Conservation (phyloP, 1,140 invertebrate genomes). For the Scaptomyza hsui region DNA sequence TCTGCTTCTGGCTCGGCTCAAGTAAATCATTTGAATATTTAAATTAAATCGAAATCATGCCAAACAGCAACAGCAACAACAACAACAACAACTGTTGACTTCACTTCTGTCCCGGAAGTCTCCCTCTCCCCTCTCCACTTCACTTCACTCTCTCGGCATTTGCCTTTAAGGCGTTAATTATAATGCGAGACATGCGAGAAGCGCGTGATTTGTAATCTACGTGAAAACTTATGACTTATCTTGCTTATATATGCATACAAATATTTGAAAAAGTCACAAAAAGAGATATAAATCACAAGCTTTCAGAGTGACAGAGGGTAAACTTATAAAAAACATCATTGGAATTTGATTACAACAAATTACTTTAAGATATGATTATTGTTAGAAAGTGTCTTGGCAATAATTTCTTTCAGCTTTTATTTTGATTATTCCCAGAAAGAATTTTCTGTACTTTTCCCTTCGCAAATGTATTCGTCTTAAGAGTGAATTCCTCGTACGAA, state of each 20-base stretch:
- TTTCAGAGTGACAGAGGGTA: not conserved
- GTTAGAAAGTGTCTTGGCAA: too few relatives aligned
- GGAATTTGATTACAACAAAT: too few relatives aligned
- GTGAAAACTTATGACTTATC: constrained; percentile 16
- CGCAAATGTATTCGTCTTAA: not conserved
- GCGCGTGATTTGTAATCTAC: constrained; percentile 39
- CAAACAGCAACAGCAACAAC: constrained; percentile 41
- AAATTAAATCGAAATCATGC: constrained; percentile 69
- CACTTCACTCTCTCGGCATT: not conserved
- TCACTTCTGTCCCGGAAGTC: constrained; percentile 31
- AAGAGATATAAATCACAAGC: not conserved
- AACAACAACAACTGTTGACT: not conserved
- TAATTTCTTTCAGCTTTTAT: not conserved
- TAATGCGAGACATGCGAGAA: constrained; percentile 48
- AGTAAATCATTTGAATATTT: constrained; percentile 79
- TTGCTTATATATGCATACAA: not conserved
- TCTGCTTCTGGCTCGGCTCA: constrained; percentile 28
- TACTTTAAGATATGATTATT: too few relatives aligned
- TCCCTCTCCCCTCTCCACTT: not conserved
- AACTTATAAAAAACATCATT: not conserved
- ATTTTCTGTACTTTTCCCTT: not conserved
- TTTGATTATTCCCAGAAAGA: not conserved
- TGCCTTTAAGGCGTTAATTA: constrained; percentile 69
- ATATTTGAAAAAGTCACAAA: not conserved
- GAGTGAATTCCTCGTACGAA: not conserved